Evolutionary conservation across 2,888 invertebrate genomes (phyloP), one percentile per base, ranked within the genome.

Genomic region (Lasioglossum zephyrum): DNA sequence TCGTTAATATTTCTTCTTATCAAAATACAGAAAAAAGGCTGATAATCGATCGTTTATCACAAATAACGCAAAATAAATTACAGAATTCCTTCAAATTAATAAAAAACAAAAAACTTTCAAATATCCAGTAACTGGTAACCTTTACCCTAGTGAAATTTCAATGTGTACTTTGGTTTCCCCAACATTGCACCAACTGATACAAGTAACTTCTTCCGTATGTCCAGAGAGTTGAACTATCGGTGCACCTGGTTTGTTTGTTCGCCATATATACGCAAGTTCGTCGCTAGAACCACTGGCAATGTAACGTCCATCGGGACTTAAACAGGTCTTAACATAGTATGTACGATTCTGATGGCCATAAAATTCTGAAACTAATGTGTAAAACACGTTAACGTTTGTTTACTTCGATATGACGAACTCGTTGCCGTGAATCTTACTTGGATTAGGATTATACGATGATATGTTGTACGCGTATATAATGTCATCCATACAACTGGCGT

Each of bases 221-320:
- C 98, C 98, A 1, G 96, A 95, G 6, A 99, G 95, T 77, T 96
- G 96, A 36, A 97, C 96, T 16, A 98, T 94, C 0, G 98, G 98
- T 83, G 96, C 95, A 53, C 95, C 95, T 0, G 97, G 95, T 88
- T 95, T 95, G 22, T 96, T 96, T 1, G 97, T 96, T 94, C 97
- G 97, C 98, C 99, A 99, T 79, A 99, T 97, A 93, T 98, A 98
- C 0, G 98, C 98, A 91, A 96, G 96, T 90, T 97, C 97, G 95
- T 98, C 98, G 92, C 97, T 97, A 90, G 98, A 98, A n/a, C 99
- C 99, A 94, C 98, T 98, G 0, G 98, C 96, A 44, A 99, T 95
- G 95, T 98, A 99, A 87, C 96, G 95, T 6, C 97, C 97, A 95
- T 98, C 98, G 0, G 97, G 97, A 93, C 98, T 98, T 49, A 99